These are phyloP conservation scores for Pygocentrus nattereri DNA, from an alignment of 2,797 vertebrate genomes.

Conservation along the genomic window DNA sequence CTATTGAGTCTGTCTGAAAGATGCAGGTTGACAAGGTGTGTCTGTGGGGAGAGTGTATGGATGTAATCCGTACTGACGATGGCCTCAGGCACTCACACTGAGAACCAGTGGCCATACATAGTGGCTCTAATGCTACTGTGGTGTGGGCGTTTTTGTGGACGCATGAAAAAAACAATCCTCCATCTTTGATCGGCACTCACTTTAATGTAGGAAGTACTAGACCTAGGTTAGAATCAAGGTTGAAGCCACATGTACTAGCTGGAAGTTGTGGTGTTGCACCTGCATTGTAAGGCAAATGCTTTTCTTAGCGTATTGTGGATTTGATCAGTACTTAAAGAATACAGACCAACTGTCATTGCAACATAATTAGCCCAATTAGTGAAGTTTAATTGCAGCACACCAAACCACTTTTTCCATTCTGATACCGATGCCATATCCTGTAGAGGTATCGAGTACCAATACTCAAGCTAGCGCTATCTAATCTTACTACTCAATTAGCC, in stretches of 20 bases:
- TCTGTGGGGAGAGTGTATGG: background rate
- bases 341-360: too few relatives aligned
- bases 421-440: too few relatives aligned
- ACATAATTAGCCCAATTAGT: too few relatives aligned
- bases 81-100: conserved; percentile 24
- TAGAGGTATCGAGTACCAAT: too few relatives aligned
- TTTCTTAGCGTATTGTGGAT: too few relatives aligned
- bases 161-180: background rate
- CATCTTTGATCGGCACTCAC: background rate
- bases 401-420: too few relatives aligned
- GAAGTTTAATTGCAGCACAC: too few relatives aligned
- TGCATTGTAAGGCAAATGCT: too few relatives aligned
- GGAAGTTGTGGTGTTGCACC: too few relatives aligned
- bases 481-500: too few relatives aligned
- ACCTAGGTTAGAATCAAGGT: background rate
- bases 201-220: background rate
- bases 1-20: conserved; percentile 1
- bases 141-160: background rate
- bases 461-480: too few relatives aligned
- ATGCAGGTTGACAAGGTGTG: conserved; percentile 28
- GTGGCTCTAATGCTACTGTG: background rate
- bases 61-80: background rate
- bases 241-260: background rate
- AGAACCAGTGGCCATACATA: background rate
- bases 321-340: too few relatives aligned